Conservation (phyloP, 2,797 vertebrate species). For the Phoebastria nigripes region DNA sequence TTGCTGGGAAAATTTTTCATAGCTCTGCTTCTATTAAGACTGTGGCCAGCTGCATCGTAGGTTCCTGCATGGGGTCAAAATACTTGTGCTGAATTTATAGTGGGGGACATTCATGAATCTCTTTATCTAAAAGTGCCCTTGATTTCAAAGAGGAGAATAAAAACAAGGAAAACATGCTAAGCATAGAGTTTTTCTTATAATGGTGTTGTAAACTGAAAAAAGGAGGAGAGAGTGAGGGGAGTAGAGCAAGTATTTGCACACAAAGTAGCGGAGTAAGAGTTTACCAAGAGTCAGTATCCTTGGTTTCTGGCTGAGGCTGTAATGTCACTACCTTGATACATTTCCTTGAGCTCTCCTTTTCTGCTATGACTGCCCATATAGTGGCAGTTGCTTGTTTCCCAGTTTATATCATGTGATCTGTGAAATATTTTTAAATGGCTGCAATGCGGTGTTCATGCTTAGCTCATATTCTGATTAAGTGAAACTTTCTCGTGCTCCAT, state of each 20-base stretch:
- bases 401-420: background rate
- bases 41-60: background rate
- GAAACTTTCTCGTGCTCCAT: accelerated
- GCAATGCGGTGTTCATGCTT: background rate
- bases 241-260: background rate
- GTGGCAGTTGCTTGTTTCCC: background rate
- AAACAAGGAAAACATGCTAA: background rate
- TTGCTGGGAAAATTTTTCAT: background rate
- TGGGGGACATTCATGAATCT: background rate
- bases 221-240: background rate
- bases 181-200: background rate
- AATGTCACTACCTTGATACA: background rate
- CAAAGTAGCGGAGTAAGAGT: background rate
- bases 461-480: background rate
- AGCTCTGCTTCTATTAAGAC: background rate
- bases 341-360: background rate
- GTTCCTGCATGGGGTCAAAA: background rate
- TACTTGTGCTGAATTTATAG: background rate
- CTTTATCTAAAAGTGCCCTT: background rate
- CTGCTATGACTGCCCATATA: background rate
- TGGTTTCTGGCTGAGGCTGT: background rate
- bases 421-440: background rate
- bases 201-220: background rate
- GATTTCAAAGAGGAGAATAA: background rate
- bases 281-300: background rate